Base-by-base conservation (phyloP, 1,140 invertebrate species). In the Diachasma alloeum region DNA sequence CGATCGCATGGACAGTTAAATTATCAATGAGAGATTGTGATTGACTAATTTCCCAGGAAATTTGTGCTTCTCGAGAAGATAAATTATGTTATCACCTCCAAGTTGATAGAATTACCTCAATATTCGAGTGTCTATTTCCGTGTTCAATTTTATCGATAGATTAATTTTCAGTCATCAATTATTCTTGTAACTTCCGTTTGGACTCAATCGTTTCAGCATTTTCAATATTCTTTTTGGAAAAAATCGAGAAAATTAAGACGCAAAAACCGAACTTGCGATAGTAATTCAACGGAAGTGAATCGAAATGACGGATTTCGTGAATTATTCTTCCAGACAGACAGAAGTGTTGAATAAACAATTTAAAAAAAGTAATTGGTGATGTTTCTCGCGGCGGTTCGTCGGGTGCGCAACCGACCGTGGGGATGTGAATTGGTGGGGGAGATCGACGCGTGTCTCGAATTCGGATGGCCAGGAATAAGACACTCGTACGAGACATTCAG, bases 391-490 rank as follows among this genome's bases (percentile, higher is more conserved):
- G 31, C 6, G 31, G 31, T 31, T 31, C 31, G 6, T 31, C 31
- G 2, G 31, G 31, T 31, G 31, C 31, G 6, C 31, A 31, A 31
- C 6, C 31, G 6, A 31, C 31, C 31, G 31, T 31, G 2, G 31
- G 31, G 31, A 31, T 31, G 31, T 31, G 6, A 31, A 31, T 31
- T 31, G 31, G 31, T 31, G 31, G 31, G 31, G 31, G 31, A 31
- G 31, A 31, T 31, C 31, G 31, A 31, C 31, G 31, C 31, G 31
- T 31, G 31, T 31, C 31, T 31, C 6, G 31, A 31, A 31, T 31
- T 72, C 70, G 70, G 26, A 46, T 48, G 42, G 70, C 70, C 70
- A 72, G 19, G 48, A 72, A 72, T 72, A 72, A 72, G 44, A 48
- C 44, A 48, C 44, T 48, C 44, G n/a, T 48, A 3, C 44, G 44